Percentiles rank a stretch among this genome's conserved stretches.
Evolutionary conservation across 2,888 invertebrate species (phyloP).

Genomic region (Lasius fuliginosus): DNA sequence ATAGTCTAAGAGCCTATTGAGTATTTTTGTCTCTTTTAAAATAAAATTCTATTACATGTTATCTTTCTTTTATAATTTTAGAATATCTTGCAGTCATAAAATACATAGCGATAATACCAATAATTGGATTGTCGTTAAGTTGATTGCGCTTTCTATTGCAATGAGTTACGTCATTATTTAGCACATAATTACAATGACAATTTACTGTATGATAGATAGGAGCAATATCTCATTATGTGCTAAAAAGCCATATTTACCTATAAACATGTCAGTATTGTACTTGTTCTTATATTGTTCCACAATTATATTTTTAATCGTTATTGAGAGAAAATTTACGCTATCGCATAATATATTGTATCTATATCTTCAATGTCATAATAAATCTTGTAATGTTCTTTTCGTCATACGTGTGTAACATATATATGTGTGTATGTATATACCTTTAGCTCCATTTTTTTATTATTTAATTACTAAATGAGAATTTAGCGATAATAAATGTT

Average conservation of each 20-base stretch:
- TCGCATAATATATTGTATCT: constrained; percentile 54
- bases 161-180: constrained; percentile 15
- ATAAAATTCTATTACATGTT: not conserved
- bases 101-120: not conserved
- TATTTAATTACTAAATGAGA: constrained; percentile 7
- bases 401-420: constrained; percentile 25
- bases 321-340: not conserved
- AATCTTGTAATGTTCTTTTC: constrained; percentile 66
- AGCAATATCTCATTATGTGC: constrained; percentile 32
- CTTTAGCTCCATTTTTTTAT: not conserved
- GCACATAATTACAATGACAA: constrained; percentile 3
- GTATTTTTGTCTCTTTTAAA: not conserved
- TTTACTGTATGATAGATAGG: constrained; percentile 29
- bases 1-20: not conserved
- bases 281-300: constrained; percentile 26
- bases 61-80: not conserved
- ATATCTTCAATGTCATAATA: constrained; percentile 57
- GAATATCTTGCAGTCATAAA: not conserved
- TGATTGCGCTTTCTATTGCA: constrained; percentile 8
- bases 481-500: constrained; percentile 27
- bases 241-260: constrained; percentile 2
- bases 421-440: not conserved
- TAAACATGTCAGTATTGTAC: constrained; percentile 10
- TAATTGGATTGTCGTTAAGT: not conserved
- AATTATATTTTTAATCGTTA: constrained; percentile 38